Evolutionary conservation across 2,113 vertebrate species (phyloP).

Genomic region (Formicarius rufipectus): DNA sequence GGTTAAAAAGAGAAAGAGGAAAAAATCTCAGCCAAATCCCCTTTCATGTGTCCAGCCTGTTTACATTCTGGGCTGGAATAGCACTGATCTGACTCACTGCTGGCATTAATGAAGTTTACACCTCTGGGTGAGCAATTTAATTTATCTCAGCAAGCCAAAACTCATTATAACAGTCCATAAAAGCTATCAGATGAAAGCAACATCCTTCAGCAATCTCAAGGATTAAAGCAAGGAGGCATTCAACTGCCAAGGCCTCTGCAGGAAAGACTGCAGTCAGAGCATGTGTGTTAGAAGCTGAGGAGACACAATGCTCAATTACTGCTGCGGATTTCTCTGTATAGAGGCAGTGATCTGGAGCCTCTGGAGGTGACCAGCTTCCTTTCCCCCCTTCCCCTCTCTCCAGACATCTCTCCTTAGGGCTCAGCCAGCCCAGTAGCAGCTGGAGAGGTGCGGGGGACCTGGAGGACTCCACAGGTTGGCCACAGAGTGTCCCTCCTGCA

Average conservation of each 20-base stretch:
- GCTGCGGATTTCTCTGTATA: background rate
- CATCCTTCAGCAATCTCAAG: constrained; percentile 27
- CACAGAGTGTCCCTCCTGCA: accelerated
- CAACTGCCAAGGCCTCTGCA: background rate
- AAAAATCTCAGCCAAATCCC: background rate
- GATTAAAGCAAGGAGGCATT: constrained; percentile 41
- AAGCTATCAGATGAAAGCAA: constrained; percentile 54
- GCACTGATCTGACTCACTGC: background rate
- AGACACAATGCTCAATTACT: background rate
- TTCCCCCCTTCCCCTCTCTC: background rate
- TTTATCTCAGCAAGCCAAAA: constrained; percentile 51
- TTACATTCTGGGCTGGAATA: constrained; percentile 12
- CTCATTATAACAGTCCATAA: constrained; percentile 39
- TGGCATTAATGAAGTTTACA: constrained; percentile 58
- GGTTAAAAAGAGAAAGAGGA: constrained; percentile 14
- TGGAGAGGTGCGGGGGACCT: background rate
- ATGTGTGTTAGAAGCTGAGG: background rate
- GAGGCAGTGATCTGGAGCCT: background rate
- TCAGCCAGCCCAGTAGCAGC: background rate
- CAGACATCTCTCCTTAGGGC: background rate
- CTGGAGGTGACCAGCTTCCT: background rate
- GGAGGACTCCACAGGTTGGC: background rate
- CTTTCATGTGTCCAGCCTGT: constrained; percentile 45
- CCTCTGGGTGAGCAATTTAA: constrained; percentile 50
- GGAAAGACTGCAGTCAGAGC: background rate